Evolutionary conservation across 2,797 vertebrate species (phyloP), one percentile per base, ranked within the genome.

Genomic region (Toxotes lorentzi): DNA sequence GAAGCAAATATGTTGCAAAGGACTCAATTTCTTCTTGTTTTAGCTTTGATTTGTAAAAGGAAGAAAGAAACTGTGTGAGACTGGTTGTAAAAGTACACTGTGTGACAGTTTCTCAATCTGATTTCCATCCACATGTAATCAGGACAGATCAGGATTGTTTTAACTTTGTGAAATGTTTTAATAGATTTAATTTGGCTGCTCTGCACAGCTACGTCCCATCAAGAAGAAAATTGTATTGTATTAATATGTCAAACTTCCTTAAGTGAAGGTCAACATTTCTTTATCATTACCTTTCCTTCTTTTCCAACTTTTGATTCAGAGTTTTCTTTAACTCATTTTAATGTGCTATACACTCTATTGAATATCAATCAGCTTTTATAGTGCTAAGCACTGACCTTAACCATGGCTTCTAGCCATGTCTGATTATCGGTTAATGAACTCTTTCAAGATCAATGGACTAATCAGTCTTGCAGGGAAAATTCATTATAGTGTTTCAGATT

Each of bases 381-480:
- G 84, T 70, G 67, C 84, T 71, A 88, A 82, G 84, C 90, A 83
- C 57, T 93, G 92, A 94, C 92, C 91, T 92, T 90, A 92, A 86
- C 81, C 76, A 50, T 51, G 68, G 79, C 87, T 86, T 62, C 83
- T 79, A 64, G 85, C 90, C 87, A 75, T 60, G 84, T 85, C 82
- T 90, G 90, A 91, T 93, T 91, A 93, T 88, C 61, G 76, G 79
- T 89, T 94, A 94, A 95, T 94, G 82, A 94, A 94, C 88, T 93
- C 82, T 92, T 93, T 93, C 89, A 90, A 90, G 80, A 90, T 92
- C 89, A 93, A 70, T 92, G 88, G 84, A 86, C 83, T 88, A 87
- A 89, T 90, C 89, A 78, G 73, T 92, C 88, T 89, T 89, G 80
- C 89, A 89, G 87, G 81, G 78, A 92, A 91, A 93, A 91, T 87